Percentiles rank a stretch among this genome's conserved stretches.
Evolutionary conservation across 1,140 invertebrate genomes (phyloP).

Genomic region (Micrasema longulum): DNA sequence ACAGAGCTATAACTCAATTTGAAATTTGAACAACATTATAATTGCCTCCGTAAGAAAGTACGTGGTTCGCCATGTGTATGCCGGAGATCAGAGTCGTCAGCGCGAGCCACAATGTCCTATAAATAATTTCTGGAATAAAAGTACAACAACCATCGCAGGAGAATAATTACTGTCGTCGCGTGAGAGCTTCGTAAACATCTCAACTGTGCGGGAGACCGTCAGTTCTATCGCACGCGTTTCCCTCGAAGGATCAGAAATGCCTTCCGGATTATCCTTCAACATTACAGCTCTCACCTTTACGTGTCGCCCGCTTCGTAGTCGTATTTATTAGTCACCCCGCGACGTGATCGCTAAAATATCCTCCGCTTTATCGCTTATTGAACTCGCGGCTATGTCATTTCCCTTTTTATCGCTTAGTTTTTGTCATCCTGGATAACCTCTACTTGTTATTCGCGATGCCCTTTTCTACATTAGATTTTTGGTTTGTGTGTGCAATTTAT

Average conservation of each 20-base stretch:
- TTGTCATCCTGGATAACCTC: too few relatives aligned
- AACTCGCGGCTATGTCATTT: slow-evolving; percentile 3
- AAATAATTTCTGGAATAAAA: slow-evolving; percentile 44
- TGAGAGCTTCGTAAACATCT: slow-evolving; percentile 37
- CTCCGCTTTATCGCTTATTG: slow-evolving; percentile 31
- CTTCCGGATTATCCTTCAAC: background rate
- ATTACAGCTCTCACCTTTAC: background rate
- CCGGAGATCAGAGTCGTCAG: slow-evolving; percentile 31
- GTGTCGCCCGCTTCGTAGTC: background rate
- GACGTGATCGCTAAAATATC: background rate
- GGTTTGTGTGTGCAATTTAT: background rate
- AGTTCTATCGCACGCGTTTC: slow-evolving; percentile 32
- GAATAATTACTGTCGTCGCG: slow-evolving; percentile 44
- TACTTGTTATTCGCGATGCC: too few relatives aligned
- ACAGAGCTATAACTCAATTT: too few relatives aligned
- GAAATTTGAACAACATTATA: too few relatives aligned
- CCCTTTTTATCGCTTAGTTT: background rate
- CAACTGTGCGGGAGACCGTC: slow-evolving; percentile 42
- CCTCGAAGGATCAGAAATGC: background rate
- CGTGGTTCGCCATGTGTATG: background rate
- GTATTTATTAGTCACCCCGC: slow-evolving; percentile 15
- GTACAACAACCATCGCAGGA: slow-evolving; percentile 24
- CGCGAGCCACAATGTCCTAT: slow-evolving; percentile 47
- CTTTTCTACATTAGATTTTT: background rate
- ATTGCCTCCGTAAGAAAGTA: too few relatives aligned